Evolutionary conservation across 2,113 vertebrate species (phyloP), one percentile per base, ranked within the genome.

Genomic region (Nyctereutes procyonoides): DNA sequence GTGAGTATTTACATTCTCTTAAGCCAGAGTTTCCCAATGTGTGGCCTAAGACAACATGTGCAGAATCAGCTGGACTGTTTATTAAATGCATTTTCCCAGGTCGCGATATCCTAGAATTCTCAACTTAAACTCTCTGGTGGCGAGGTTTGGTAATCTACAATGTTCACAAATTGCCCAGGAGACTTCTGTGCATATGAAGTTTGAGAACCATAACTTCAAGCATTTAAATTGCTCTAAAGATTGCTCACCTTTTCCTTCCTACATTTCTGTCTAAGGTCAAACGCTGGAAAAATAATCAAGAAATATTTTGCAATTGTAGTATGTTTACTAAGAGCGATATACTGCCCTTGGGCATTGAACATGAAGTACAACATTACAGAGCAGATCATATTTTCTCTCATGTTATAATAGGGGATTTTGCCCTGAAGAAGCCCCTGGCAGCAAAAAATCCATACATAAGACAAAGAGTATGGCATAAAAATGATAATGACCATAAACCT

Each of bases 1-100:
- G 99, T 99, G 97, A 99, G 99, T 99, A 98, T 30, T 87, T 62
- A 94, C 5, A 5, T 38, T 74, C 69, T 86, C 26, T 53, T 65
- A 60, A 35, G 20, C 10, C 35, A 55, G 55, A 56, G 4, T 58
- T 94, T 88, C 3, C 91, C 74, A 81, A 63, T 20, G 11, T 6
- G 22, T 67, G 53, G 73, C 80, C 32, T 71, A 24, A 74, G 69
- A 69, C 12, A 26, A 84, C 51, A 3, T 11, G 48, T 24, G 12
- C 56, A 89, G 62, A 90, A 83, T 83, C 26, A 28, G 28, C 8
- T 28, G 60, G n/a, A 3, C 30, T 87, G 7, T 79, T 84, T 32
- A 51, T 26, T 91, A 90, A 79, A 24, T 60, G 60, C 4, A 11
- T 81, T 94, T 82, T 63, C 22, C 88, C 28, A 90, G 16, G 3